Conservation (phyloP, 2,888 invertebrate species). For the Scrobipalpa costella region DNA sequence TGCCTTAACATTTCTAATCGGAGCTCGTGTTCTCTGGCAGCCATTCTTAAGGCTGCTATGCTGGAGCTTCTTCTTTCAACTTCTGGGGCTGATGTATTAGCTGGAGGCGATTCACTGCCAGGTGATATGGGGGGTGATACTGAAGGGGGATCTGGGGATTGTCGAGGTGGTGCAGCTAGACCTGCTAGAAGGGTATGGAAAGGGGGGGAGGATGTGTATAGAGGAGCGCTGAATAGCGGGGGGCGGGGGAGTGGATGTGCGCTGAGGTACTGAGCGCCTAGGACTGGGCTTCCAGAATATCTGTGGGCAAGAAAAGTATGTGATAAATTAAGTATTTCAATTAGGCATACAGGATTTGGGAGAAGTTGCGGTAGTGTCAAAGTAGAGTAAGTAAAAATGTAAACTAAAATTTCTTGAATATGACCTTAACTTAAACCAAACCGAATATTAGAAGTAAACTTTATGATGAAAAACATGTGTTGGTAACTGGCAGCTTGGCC, state of each 20-base stretch:
- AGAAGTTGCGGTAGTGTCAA: no score
- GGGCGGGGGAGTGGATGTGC: slow-evolving; percentile 69
- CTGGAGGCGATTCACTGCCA: slow-evolving; percentile 76
- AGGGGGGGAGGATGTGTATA: slow-evolving; percentile 82
- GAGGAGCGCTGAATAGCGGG: slow-evolving; percentile 82
- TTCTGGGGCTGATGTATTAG: slow-evolving; percentile 80
- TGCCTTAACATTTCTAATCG: slow-evolving; percentile 91
- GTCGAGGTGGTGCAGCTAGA: slow-evolving; percentile 73
- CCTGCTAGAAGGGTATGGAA: slow-evolving; percentile 73
- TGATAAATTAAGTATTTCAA: no score
- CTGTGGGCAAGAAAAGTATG: slow-evolving; percentile 43
- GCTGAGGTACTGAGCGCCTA: slow-evolving; percentile 78
- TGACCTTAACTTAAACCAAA: no score
- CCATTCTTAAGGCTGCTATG: slow-evolving; percentile 92
- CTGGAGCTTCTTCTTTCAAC: slow-evolving; percentile 92
- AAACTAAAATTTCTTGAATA: no score
- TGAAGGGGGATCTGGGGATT: slow-evolving; percentile 69
- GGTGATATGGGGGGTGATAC: slow-evolving; percentile 81
- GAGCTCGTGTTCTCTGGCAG: slow-evolving; percentile 94
- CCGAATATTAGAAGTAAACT: no score
- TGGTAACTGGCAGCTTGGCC: no score
- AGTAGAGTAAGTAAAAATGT: no score
- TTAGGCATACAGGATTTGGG: no score
- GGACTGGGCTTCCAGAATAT: slow-evolving; percentile 64
- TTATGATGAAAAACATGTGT: no score